Conservation (phyloP, 2,113 vertebrate species). For the Heliornis fulica region DNA sequence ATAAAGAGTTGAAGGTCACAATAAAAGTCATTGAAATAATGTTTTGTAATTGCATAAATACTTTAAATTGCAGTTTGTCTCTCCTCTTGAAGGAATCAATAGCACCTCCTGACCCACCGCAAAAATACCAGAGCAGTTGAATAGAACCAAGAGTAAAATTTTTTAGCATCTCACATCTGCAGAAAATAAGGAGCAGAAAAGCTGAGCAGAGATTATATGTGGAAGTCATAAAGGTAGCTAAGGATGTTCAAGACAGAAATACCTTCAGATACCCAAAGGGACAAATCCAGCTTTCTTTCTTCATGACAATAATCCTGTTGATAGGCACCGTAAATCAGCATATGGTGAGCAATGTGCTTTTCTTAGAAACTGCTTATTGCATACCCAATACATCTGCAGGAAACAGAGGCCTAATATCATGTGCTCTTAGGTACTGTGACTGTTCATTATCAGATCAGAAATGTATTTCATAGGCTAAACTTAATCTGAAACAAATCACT, state of each 20-base stretch:
- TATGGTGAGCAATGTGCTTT: not conserved
- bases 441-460: slow-evolving; percentile 1
- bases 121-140: slow-evolving; percentile 11
- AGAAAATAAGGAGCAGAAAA: not conserved
- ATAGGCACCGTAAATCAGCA: not conserved
- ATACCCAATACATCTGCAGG: not conserved
- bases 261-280: not conserved
- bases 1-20: not conserved
- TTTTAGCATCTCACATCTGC: not conserved
- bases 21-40: not conserved
- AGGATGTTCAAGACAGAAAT: not conserved
- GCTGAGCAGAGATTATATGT: not conserved
- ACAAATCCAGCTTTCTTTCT: not conserved
- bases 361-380: not conserved
- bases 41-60: not conserved
- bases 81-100: not conserved
- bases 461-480: not conserved
- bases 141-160: slow-evolving; percentile 15
- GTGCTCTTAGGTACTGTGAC: not conserved
- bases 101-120: not conserved
- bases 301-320: not conserved
- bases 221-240: not conserved
- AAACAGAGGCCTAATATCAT: not conserved
- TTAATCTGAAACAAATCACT: not conserved
- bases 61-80: not conserved